Conservation (phyloP, 1,140 invertebrate genomes). For the Drosophila triauraria region DNA sequence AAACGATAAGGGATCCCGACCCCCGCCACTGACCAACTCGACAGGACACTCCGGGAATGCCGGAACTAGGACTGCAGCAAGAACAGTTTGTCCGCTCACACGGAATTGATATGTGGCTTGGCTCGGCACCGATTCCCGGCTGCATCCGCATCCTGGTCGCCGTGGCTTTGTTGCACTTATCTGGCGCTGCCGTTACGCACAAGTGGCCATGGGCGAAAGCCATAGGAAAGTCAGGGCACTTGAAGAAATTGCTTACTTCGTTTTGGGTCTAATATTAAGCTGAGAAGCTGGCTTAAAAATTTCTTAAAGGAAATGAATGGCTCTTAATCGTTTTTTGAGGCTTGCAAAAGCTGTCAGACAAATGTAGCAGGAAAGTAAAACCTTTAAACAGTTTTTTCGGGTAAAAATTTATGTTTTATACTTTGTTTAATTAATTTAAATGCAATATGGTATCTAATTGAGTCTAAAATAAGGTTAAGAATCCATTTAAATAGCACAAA, state of each 20-base stretch:
- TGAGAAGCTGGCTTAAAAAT: too few species aligned
- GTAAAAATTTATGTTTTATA: too few species aligned
- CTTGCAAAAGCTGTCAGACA: too few species aligned
- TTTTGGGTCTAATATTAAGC: too few species aligned
- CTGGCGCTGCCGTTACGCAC: slow-evolving; percentile 73
- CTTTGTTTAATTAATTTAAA: too few species aligned
- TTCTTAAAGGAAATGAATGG: too few species aligned
- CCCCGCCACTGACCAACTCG: slow-evolving; percentile 36
- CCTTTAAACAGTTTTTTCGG: too few species aligned
- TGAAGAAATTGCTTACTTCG: not conserved
- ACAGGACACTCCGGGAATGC: slow-evolving; percentile 6
- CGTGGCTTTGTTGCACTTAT: slow-evolving; percentile 75
- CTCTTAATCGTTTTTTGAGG: too few species aligned
- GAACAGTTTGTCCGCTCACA: slow-evolving; percentile 68
- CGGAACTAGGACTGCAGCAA: slow-evolving; percentile 59
- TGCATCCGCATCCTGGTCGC: slow-evolving; percentile 35
- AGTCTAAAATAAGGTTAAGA: too few species aligned
- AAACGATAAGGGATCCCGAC: slow-evolving; percentile 59
- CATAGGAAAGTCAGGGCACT: slow-evolving; percentile 16
- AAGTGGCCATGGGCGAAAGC: slow-evolving; percentile 46
- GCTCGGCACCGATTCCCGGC: slow-evolving; percentile 27
- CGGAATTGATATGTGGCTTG: slow-evolving; percentile 76
- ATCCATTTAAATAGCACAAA: too few species aligned
- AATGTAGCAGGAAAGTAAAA: too few species aligned
- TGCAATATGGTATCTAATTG: too few species aligned